Evolutionary conservation across 2,113 vertebrate species (phyloP).

Genomic region (Sphaerodactylus townsendi): DNA sequence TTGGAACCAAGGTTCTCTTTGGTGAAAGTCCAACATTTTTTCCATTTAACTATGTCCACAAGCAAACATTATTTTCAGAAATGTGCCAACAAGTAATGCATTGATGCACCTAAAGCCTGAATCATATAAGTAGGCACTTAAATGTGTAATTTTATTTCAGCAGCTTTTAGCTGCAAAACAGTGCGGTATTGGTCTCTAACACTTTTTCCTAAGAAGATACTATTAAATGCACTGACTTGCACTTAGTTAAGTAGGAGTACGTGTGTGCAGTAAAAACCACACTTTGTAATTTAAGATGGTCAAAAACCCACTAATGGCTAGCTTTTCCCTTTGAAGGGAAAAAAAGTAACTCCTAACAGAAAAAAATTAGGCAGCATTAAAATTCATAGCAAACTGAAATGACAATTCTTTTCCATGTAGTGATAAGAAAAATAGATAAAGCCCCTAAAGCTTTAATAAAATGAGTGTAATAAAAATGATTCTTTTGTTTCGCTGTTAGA

Average conservation of each 20-base stretch:
- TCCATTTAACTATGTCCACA: background rate
- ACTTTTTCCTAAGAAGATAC: background rate
- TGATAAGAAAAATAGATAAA: background rate
- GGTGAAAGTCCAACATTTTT: background rate
- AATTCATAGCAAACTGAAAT: background rate
- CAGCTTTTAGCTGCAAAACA: background rate
- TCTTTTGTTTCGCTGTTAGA: background rate
- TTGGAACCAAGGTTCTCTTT: background rate
- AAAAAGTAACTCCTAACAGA: accelerated
- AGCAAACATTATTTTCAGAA: background rate
- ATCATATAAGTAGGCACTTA: background rate
- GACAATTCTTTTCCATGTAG: background rate
- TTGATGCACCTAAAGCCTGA: background rate
- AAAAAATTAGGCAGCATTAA: background rate
- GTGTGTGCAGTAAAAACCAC: background rate
- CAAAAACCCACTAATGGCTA: accelerated
- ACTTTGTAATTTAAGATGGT: background rate
- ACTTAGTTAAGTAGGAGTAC: background rate
- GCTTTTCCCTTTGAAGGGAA: background rate
- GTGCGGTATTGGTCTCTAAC: background rate
- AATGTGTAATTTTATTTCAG: accelerated
- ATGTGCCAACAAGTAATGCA: background rate
- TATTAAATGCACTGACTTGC: accelerated
- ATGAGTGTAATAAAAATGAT: background rate
- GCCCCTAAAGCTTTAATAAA: background rate